phyloP scores from a whole-genome alignment of 1,140 invertebrate genomes.

The Carposina sasakii region DNA sequence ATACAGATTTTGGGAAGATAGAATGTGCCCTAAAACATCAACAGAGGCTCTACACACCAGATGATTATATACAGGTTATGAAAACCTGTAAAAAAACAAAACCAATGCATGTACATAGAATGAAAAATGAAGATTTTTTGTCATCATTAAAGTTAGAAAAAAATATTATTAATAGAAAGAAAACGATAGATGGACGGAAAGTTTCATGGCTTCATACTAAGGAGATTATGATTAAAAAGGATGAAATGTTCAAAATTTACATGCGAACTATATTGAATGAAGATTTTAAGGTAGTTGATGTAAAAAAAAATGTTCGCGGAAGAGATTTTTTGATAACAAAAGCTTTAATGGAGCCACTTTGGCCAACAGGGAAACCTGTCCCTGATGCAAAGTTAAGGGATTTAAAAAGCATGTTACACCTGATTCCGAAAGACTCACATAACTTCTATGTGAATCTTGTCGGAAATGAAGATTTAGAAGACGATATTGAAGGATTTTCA shows the following conservation, averaged over 20 bases:
- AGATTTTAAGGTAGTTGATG: neutral
- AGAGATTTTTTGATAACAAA: neutral
- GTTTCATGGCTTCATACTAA: neutral
- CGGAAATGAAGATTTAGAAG: too few species aligned
- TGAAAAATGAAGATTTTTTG: slow-evolving; percentile 6
- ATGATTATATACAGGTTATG: slow-evolving; percentile 35
- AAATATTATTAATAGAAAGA: slow-evolving; percentile 6
- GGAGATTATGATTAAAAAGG: slow-evolving; percentile 33
- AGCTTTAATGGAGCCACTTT: neutral
- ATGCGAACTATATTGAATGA: neutral
- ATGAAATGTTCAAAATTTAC: slow-evolving; percentile 48
- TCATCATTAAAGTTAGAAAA: neutral
- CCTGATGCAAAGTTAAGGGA: neutral
- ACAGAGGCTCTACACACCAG: slow-evolving; percentile 28
- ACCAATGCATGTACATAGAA: slow-evolving; percentile 8
- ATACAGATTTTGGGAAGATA: too few species aligned
- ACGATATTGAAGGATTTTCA: too few species aligned
- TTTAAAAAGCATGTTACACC: neutral
- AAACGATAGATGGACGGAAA: neutral
- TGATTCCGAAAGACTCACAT: neutral
- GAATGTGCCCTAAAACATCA: slow-evolving; percentile 33
- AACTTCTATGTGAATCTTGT: neutral
- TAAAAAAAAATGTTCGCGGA: neutral
- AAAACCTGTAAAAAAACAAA: slow-evolving; percentile 27
- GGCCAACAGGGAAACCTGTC: neutral